Base-by-base conservation (phyloP, 2,797 vertebrate species). In the Lindbergichthys nudifrons region DNA sequence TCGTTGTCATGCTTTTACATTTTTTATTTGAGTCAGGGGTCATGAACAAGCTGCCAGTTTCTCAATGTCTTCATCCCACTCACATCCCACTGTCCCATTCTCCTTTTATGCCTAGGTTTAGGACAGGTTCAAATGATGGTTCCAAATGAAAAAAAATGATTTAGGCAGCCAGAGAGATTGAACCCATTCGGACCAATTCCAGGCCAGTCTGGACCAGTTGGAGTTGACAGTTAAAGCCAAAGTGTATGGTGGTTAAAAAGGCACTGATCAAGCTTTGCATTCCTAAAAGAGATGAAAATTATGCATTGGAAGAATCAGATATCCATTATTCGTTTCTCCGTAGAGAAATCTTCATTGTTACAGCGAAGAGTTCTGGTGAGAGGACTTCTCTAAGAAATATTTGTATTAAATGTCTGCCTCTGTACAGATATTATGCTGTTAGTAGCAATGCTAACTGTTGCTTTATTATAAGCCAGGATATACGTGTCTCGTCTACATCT, bases 191-290 rank as follows among this genome's bases (percentile, higher is more conserved):
- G 14, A 0, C 12, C 9, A 8, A 19, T 11, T 63, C 30, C 8
- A 63, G 19, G n/a, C 13, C 32, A 41, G 48, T 52, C 47, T 52
- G 48, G 15, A 42, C 62, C 36, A 51, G 62, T 12, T 41, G 48
- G 19, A 42, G 48, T 23, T 51, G 47, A 26, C 48, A 51, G 47
- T 52, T 23, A 3, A 23, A 23, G 23, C 23, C 23, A 41, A 16
- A n/a, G 48, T 41, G 15, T 18, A 11, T 36, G n/a, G 45, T 21
- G 13, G 46, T 63, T 64, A 18, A 46, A 46, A 51, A 11, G 48
- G 18, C 11, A 47, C n/a, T 16, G 3, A 50, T 50, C 15, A 3
- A 19, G 46, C 46, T 39, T 50, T 21, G 13, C 16, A 48, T 13
- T 48, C 45, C 11, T 12, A 46, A 15, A n/a, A 6, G 30, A 7